Conservation (phyloP, 1,140 invertebrate genomes). For the Ceratitis capitata region DNA sequence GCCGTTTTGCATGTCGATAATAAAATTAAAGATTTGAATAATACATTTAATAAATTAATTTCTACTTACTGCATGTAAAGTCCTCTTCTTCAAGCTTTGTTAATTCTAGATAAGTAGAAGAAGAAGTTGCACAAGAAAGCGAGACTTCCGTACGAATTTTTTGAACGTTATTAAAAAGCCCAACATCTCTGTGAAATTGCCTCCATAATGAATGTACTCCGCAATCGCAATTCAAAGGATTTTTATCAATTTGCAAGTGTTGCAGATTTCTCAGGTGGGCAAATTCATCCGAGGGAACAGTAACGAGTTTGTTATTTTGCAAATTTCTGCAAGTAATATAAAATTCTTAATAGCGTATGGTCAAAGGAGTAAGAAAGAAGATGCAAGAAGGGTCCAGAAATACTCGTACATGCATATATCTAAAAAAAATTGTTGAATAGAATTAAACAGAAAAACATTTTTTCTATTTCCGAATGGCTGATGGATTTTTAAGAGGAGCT, state of each 20-base stretch:
- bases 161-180: neutral
- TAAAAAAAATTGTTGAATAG: too few species aligned
- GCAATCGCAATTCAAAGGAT: neutral
- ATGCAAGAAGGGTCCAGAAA: too few species aligned
- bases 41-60: too few species aligned
- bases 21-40: too few species aligned
- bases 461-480: too few species aligned
- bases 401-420: too few species aligned
- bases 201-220: neutral
- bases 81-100: neutral
- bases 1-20: too few species aligned
- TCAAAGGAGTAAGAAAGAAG: too few species aligned
- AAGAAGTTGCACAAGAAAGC: neutral
- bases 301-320: neutral
- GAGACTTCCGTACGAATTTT: neutral
- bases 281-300: neutral
- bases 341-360: neutral
- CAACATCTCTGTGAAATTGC: neutral
- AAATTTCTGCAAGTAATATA: neutral
- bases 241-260: neutral
- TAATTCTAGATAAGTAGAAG: neutral
- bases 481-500: too few species aligned
- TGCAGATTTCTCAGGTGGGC: neutral
- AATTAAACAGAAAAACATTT: too few species aligned
- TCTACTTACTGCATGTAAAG: conserved; percentile 13